Percentiles rank a stretch among this genome's conserved stretches.
Conservation (phyloP, 1,140 invertebrate species). For the Neodiprion lecontei region DNA sequence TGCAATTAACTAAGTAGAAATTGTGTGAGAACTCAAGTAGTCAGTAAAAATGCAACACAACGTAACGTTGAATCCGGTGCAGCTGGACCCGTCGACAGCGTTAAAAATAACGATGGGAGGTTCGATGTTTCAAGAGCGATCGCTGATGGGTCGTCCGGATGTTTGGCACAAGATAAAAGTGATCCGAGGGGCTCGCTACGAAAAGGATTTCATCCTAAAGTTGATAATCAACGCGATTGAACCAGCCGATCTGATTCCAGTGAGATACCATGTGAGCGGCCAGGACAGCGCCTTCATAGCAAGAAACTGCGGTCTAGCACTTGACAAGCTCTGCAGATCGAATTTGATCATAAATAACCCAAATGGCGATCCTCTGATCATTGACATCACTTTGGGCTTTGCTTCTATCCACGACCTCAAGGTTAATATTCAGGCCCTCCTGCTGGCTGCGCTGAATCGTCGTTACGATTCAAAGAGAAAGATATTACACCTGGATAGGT, state of each 20-base stretch:
- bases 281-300: constrained; percentile 57
- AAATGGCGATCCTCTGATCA: constrained; percentile 50
- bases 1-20: not conserved
- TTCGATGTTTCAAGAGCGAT: constrained; percentile 44
- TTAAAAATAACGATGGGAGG: constrained; percentile 46
- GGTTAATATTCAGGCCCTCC: constrained; percentile 58
- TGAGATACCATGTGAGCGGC: constrained; percentile 53
- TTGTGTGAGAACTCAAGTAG: not conserved
- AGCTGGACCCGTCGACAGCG: constrained; percentile 41
- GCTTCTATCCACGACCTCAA: constrained; percentile 58
- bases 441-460: constrained; percentile 52
- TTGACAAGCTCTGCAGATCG: constrained; percentile 58
- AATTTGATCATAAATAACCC: constrained; percentile 57
- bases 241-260: constrained; percentile 62
- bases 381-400: constrained; percentile 57
- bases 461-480: constrained; percentile 48
- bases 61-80: constrained; percentile 29
- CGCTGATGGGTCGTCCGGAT: constrained; percentile 49
- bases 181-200: constrained; percentile 43
- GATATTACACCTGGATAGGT: constrained; percentile 54
- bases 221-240: constrained; percentile 58
- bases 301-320: constrained; percentile 60
- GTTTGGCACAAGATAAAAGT: constrained; percentile 54
- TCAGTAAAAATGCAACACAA: constrained; percentile 19
- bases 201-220: constrained; percentile 57